phyloP scores from a whole-genome alignment of 2,888 invertebrate species.

The Mesochorus sp. region DNA sequence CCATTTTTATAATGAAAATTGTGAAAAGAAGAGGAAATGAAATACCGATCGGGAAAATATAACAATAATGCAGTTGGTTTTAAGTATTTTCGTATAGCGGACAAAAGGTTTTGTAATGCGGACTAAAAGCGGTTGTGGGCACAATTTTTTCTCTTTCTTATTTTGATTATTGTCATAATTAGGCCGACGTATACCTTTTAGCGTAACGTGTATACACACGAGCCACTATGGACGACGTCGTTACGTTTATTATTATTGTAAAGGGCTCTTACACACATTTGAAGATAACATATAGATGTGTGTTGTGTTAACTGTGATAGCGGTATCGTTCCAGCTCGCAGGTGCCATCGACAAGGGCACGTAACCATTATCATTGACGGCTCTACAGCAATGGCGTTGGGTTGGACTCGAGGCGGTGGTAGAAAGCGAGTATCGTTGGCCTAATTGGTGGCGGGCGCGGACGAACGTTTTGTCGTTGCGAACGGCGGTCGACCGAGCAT shows the following conservation, averaged over 20 bases:
- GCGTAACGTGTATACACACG: not conserved
- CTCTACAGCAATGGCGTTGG: constrained; percentile 3
- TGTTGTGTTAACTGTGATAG: constrained; percentile 20
- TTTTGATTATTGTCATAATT: too few species aligned
- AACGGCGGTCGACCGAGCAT: constrained; percentile 44
- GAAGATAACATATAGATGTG: not conserved
- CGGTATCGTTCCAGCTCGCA: constrained; percentile 43
- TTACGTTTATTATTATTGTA: constrained; percentile 1
- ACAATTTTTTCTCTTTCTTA: too few species aligned
- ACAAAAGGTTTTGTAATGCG: not conserved
- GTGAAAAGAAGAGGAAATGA: too few species aligned
- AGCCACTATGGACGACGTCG: too few species aligned
- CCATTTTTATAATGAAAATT: too few species aligned
- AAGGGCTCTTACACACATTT: not conserved
- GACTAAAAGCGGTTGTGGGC: too few species aligned
- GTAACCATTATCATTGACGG: constrained; percentile 75
- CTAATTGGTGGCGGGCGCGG: constrained; percentile 75
- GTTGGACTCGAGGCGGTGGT: constrained; percentile 45
- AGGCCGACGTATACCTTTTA: not conserved
- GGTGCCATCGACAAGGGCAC: constrained; percentile 62
- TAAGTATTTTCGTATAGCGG: too few species aligned
- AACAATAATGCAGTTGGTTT: too few species aligned
- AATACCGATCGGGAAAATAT: constrained; percentile 8
- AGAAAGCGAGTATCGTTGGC: constrained; percentile 71
- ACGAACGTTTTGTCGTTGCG: constrained; percentile 72